Conservation (phyloP, 2,888 invertebrate species). For the Eristalis pertinax region DNA sequence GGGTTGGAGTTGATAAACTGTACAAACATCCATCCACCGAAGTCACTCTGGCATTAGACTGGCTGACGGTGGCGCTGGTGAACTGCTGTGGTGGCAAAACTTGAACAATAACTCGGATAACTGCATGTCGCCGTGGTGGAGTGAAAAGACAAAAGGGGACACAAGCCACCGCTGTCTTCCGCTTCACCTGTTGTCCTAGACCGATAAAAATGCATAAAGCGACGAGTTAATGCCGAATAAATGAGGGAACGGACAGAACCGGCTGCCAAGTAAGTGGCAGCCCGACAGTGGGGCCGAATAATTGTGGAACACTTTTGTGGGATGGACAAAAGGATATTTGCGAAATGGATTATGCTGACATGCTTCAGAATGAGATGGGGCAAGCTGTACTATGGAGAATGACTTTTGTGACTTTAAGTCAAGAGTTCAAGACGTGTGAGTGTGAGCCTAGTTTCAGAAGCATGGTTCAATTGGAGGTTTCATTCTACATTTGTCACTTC, state of each 20-base stretch:
- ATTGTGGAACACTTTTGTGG: background rate
- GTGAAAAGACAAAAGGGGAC: slow-evolving; percentile 5
- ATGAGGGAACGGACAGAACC: slow-evolving; percentile 26
- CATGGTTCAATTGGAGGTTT: too few relatives aligned
- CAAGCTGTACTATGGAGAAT: background rate
- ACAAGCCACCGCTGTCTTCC: slow-evolving; percentile 24
- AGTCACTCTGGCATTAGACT: slow-evolving; percentile 20
- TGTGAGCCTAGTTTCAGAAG: too few relatives aligned
- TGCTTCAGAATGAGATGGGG: too few relatives aligned
- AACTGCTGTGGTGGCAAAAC: background rate
- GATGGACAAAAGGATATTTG: background rate
- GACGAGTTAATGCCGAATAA: slow-evolving; percentile 32
- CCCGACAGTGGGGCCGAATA: slow-evolving; percentile 8
- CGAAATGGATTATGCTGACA: background rate
- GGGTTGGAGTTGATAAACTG: slow-evolving; percentile 1
- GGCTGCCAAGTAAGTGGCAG: slow-evolving; percentile 3
- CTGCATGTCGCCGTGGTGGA: background rate
- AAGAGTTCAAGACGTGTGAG: background rate
- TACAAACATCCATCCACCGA: slow-evolving; percentile 2
- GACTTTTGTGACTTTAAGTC: background rate
- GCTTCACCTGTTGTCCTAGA: slow-evolving; percentile 53
- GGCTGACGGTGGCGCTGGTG: background rate
- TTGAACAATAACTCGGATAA: slow-evolving; percentile 28
- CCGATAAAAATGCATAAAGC: slow-evolving; percentile 27
- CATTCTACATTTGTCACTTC: too few relatives aligned